A percentile compares a stretch with the other conserved stretches of the same genome.
Evolutionary conservation across 1,140 invertebrate genomes (phyloP).

Genomic region (Brachionus rubens): DNA sequence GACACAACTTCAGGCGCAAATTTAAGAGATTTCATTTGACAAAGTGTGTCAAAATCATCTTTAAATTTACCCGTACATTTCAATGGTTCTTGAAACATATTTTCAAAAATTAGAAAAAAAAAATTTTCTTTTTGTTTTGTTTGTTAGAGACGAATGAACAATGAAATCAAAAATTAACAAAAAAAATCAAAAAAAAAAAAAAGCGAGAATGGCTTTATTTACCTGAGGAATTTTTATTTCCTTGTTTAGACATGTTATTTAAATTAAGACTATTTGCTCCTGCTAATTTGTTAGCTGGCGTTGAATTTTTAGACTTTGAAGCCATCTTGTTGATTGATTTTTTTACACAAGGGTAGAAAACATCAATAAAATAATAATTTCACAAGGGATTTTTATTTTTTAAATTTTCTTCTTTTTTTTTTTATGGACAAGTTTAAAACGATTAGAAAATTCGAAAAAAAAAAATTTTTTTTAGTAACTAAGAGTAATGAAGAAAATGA

Average conservation of each 20-base stretch:
- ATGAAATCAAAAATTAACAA: not conserved
- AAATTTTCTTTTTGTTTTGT: no score
- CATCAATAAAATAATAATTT: not conserved
- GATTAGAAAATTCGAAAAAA: slow-evolving; percentile 4
- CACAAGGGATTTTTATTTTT: not conserved
- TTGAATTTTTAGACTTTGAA: slow-evolving; percentile 23
- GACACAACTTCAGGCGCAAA: not conserved
- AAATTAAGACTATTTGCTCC: slow-evolving; percentile 6
- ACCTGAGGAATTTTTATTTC: slow-evolving; percentile 43
- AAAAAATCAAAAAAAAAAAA: not conserved
- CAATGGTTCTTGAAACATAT: slow-evolving; percentile 52
- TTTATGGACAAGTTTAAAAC: not conserved
- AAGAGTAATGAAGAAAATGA: not conserved
- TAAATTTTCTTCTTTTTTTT: not conserved
- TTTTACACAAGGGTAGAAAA: not conserved
- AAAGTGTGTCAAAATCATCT: slow-evolving; percentile 56
- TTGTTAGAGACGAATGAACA: no score
- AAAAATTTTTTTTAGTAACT: slow-evolving; percentile 12
- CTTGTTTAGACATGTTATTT: not conserved
- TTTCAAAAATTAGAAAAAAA: not conserved
- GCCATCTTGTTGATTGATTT: slow-evolving; percentile 4
- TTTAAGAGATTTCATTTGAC: slow-evolving; percentile 47
- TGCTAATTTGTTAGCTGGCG: not conserved
- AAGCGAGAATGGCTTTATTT: not conserved
- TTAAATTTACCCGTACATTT: slow-evolving; percentile 57